Percentiles rank a stretch among this genome's conserved stretches.
These are phyloP conservation scores for Polypedilum vanderplanki DNA, from an alignment of 1,140 invertebrate species.

Conservation along the genomic window DNA sequence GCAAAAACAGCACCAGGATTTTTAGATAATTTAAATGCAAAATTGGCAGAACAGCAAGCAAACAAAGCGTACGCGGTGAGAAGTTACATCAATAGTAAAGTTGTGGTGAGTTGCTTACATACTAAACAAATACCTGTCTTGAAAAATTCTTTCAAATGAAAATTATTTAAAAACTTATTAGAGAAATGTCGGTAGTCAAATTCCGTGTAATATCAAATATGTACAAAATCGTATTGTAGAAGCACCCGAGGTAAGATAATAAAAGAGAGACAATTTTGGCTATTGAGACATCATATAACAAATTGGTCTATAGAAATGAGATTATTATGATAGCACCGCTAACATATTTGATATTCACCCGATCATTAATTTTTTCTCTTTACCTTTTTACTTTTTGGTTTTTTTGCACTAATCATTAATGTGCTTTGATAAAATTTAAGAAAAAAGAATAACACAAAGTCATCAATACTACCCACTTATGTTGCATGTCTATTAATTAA, in stretches of 20 bases:
- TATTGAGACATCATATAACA: too few relatives aligned
- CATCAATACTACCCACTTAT: too few relatives aligned
- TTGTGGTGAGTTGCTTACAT: conserved; percentile 47
- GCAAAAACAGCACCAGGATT: conserved; percentile 52
- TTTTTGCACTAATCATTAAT: not conserved
- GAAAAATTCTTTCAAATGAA: not conserved
- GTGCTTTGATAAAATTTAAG: not conserved
- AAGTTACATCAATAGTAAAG: conserved; percentile 57
- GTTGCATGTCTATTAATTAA: not conserved
- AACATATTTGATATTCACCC: conserved; percentile 6
- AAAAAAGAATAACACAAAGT: too few relatives aligned
- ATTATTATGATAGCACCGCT: too few relatives aligned
- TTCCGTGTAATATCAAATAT: conserved; percentile 29
- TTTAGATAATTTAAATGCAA: conserved; percentile 67
- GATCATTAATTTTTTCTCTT: not conserved
- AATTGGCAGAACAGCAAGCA: conserved; percentile 56
- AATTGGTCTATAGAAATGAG: too few relatives aligned
- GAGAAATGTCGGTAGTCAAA: conserved; percentile 20
- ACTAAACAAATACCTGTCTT: too few relatives aligned
- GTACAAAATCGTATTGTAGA: not conserved
- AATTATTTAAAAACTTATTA: conserved; percentile 13
- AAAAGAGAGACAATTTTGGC: not conserved
- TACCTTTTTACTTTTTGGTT: not conserved
- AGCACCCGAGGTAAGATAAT: not conserved
- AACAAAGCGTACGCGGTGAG: conserved; percentile 49